Base-by-base conservation (phyloP, 2,888 invertebrate genomes). In the Lepidonotus clava region DNA sequence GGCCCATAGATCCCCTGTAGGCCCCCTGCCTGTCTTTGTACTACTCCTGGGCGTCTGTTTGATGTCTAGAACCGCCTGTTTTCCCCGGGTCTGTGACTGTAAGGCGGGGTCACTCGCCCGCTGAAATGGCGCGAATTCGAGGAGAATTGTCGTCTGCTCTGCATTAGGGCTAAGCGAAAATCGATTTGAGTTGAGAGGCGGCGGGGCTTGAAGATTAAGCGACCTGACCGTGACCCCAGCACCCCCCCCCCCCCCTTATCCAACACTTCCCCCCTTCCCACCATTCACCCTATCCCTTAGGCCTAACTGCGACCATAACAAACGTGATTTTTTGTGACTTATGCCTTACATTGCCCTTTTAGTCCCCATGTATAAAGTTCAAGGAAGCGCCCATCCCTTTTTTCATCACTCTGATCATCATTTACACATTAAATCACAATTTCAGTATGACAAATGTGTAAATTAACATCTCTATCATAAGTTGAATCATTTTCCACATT, bases 91-190 rank as follows among this genome's bases (percentile, higher is more conserved):
- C 46, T 46, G 46, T 8, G n/a, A 18, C 18, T 46, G 46, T 8
- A 8, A 46, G 46, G 46, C 8, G 8, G 46, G 8, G 46, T 46
- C 46, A 8, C 46, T 46, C 18, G 46, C 24, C 32, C 11, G 24
- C 61, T 61, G 21, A 46, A 61, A 61, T 61, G 61, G 61, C 61
- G 61, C 28, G 61, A 61, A 61, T 1, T 24, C 61, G 61, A 11
- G 61, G 28, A 28, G 24, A 32, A 61, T 61, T 61, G 61, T 61
- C 61, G 61, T 61, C 61, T 61, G 61, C 61, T 61, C n/a, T 61
- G 61, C 61, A 61, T 61, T 61, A 61, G 61, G 61, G n/a, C 61
- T 61, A 61, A 61, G 61, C 61, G 61, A 61, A 61, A 61, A 61
- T 61, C 61, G 61, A 61, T 61, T 2, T 1, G 28, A 61, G 61